Conservation (phyloP, 2,888 invertebrate genomes). For the Ornithoptera priamus region DNA sequence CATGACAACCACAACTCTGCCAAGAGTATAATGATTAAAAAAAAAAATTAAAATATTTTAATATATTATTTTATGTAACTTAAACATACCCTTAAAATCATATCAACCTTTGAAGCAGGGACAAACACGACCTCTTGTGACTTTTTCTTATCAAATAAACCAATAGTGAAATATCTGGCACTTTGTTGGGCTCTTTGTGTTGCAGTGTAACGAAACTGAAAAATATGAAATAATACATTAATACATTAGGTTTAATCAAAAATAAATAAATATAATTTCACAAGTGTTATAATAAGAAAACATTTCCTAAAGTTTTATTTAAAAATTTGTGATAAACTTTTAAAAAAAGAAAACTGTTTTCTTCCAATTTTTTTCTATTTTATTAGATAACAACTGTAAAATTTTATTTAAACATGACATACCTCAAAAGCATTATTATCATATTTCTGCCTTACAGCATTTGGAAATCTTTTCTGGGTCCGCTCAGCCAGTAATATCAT, state of each 20-base stretch:
- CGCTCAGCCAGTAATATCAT: constrained; percentile 86
- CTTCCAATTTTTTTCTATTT: too few species aligned
- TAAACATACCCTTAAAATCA: constrained; percentile 82
- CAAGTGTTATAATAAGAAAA: too few species aligned
- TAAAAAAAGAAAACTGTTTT: too few species aligned
- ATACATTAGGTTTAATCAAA: too few species aligned
- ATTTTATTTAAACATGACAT: constrained; percentile 34
- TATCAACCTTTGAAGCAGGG: constrained; percentile 82
- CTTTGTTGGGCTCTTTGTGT: constrained; percentile 88
- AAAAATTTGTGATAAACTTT: too few species aligned
- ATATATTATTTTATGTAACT: background rate
- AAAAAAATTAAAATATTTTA: too few species aligned
- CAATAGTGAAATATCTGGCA: constrained; percentile 86
- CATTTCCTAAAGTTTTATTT: too few species aligned
- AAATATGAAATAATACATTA: constrained; percentile 30
- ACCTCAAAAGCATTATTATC: constrained; percentile 81
- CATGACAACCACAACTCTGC: too few species aligned
- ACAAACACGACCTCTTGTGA: constrained; percentile 83
- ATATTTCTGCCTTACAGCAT: constrained; percentile 81
- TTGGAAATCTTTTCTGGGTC: constrained; percentile 86
- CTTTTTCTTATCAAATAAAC: constrained; percentile 85
- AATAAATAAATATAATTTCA: too few species aligned
- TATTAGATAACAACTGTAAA: too few species aligned
- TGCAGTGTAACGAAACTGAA: constrained; percentile 87
- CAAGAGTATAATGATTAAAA: too few species aligned